Percentiles rank a stretch among this genome's conserved stretches.
These are phyloP conservation scores for Venustaconcha ellipsiformis DNA, from an alignment of 1,140 invertebrate genomes.

Conservation along the genomic window DNA sequence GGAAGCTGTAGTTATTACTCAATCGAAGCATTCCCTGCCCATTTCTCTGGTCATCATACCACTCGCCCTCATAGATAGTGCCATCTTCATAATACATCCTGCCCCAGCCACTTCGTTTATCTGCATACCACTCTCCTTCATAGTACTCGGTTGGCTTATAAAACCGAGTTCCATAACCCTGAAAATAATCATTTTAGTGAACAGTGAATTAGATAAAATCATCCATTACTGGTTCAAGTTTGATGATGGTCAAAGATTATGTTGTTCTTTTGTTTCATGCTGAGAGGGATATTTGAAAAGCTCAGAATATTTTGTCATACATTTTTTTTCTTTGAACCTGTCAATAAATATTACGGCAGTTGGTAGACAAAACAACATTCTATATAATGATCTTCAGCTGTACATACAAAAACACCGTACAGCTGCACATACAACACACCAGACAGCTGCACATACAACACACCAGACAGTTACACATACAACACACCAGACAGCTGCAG, in stretches of 20 bases:
- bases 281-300: background rate
- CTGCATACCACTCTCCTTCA: constrained; percentile 70
- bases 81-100: constrained; percentile 69
- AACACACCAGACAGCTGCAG: too few species aligned
- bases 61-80: constrained; percentile 70
- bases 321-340: too few species aligned
- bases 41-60: constrained; percentile 68
- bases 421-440: too few species aligned
- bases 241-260: background rate
- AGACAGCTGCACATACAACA: too few species aligned
- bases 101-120: constrained; percentile 69
- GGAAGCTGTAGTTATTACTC: constrained; percentile 40
- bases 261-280: background rate
- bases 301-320: too few species aligned
- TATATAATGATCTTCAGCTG: too few species aligned
- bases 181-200: constrained; percentile 4
- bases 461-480: too few species aligned
- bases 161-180: constrained; percentile 70
- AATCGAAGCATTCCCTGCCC: constrained; percentile 68
- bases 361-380: background rate
- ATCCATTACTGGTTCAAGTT: background rate
- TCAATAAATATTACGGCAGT: background rate
- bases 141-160: constrained; percentile 67
- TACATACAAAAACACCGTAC: background rate
- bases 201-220: background rate